Conservation (phyloP, 2,113 vertebrate species). For the Acrocephalus arundinaceus region DNA sequence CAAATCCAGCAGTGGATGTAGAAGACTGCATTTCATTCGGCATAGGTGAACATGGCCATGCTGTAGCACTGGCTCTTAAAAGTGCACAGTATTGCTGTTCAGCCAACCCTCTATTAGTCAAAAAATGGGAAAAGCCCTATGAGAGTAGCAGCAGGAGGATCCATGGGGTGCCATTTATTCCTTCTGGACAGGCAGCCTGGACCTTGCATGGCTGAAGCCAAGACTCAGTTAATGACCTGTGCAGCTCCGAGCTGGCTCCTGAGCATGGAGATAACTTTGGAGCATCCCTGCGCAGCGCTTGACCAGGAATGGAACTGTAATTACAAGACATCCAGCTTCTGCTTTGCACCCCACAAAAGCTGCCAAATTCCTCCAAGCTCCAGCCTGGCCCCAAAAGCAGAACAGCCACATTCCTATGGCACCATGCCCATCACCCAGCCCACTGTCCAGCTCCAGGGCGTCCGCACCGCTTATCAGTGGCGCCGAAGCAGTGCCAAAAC, state of each 20-base stretch:
- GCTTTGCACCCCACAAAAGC: background rate
- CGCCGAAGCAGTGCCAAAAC: background rate
- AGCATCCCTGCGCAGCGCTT: fast-evolving
- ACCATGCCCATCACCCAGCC: background rate
- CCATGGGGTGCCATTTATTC: fast-evolving
- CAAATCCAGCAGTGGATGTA: background rate
- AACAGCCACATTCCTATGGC: background rate
- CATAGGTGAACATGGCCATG: background rate
- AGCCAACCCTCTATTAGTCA: background rate
- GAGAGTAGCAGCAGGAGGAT: background rate
- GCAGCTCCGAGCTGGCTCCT: background rate
- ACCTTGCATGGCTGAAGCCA: background rate
- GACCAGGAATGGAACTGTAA: fast-evolving
- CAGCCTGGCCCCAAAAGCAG: background rate
- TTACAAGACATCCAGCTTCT: background rate
- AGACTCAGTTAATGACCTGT: background rate
- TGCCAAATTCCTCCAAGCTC: background rate
- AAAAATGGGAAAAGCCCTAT: background rate
- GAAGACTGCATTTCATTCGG: background rate
- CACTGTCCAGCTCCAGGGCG: background rate
- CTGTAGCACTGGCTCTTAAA: background rate
- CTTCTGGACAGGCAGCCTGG: background rate
- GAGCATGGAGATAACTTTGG: background rate
- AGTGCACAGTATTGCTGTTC: background rate
- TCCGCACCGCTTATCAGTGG: fast-evolving